Percentiles rank a stretch among this genome's conserved stretches.
Conservation (phyloP, 2,888 invertebrate species). For the Calameuta filiformis region DNA sequence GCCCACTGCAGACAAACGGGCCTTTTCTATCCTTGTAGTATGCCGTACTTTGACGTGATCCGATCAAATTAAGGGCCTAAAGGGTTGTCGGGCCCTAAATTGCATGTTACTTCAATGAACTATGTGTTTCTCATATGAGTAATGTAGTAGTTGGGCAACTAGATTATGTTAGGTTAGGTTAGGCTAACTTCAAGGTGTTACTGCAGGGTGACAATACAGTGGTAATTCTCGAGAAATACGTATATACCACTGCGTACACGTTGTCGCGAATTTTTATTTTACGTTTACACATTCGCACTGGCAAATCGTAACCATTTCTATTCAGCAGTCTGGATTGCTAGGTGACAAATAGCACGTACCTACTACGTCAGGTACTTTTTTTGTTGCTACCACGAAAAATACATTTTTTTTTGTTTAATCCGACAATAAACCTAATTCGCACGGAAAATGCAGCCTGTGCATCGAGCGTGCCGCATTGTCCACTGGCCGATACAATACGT, state of each 20-base stretch:
- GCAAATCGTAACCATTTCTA: not conserved
- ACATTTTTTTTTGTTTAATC: slow-evolving; percentile 23
- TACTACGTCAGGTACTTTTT: not conserved
- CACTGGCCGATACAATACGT: slow-evolving; percentile 57
- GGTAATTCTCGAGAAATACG: not conserved
- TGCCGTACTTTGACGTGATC: not conserved
- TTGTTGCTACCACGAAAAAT: slow-evolving; percentile 15
- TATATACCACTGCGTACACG: not conserved
- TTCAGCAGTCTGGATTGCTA: not conserved
- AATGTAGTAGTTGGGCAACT: not conserved
- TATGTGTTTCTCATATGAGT: not conserved
- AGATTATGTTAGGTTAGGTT: not conserved
- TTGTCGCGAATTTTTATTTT: not conserved
- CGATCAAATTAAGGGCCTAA: not conserved
- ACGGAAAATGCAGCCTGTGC: slow-evolving; percentile 28
- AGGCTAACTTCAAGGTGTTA: not conserved
- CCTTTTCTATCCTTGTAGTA: not conserved
- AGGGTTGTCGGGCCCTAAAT: not conserved
- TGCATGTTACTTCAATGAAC: not conserved
- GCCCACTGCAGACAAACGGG: slow-evolving; percentile 65
- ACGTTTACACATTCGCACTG: not conserved
- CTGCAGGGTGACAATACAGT: not conserved
- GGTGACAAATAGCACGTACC: not conserved
- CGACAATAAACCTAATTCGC: slow-evolving; percentile 33
- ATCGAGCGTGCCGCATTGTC: slow-evolving; percentile 51